Evolutionary conservation across 2,113 vertebrate species (phyloP), one percentile per base, ranked within the genome.

Genomic region (Orycteropus afer): DNA sequence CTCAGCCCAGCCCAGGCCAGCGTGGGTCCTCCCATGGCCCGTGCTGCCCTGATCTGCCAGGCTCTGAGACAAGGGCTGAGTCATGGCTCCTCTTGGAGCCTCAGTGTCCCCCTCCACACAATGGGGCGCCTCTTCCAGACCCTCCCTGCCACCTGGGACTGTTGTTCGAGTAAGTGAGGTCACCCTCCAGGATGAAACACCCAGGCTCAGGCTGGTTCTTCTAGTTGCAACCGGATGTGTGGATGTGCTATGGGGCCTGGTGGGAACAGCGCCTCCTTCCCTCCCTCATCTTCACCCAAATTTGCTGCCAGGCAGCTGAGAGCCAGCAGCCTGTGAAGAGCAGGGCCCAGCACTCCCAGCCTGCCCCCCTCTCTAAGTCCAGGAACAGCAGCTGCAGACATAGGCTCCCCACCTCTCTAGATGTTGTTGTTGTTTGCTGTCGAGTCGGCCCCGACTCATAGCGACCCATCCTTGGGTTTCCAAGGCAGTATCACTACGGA

Each of bases 181-280:
- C 96, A 92, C 51, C 11, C 22, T 29, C 10, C 0, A 0, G 45
- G 40, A 51, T 74, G 49, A 95, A 73, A 80, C 89, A 40, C 29
- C 79, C 76, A 3, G 0, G 59, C n/a, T 77, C 45, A 29, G 47
- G 87, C 97, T 57, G 88, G 90, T 97, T 96, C 94, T 96, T 73
- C 95, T 53, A 86, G 95, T 96, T 93, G 61, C 14, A 2, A 78
- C 47, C 0, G 6, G 67, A 86, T 79, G 51, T 79, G 51, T 15
- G 51, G 51, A 53, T 53, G 15, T 42, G 47, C 0, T 0, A 27
- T 0, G 12, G 49, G 76, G 27, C 25, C 53, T 86, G 63, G 76
- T 59, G 57, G 42, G 34, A 47, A 49, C 6, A 0, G 0, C 1
- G 14, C 40, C 77, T 78, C 76, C 74, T 51, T 42, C 76, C 79